Percentiles rank a stretch among this genome's conserved stretches.
These are phyloP conservation scores for Acleris emargana DNA, from an alignment of 2,888 invertebrate genomes.

Conservation along the genomic window DNA sequence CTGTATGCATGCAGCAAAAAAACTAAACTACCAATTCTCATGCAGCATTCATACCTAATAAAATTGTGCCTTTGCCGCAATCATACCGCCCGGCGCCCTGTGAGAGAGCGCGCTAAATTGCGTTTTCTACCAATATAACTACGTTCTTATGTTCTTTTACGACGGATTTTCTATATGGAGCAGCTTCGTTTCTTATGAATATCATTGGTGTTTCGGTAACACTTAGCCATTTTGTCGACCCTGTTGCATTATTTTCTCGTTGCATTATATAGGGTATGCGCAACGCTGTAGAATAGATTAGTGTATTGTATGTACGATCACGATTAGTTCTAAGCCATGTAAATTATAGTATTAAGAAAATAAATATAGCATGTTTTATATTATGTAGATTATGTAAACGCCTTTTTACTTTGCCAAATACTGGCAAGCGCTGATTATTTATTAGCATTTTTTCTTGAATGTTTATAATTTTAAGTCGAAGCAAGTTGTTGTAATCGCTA, in stretches of 20 bases:
- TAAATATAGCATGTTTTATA: constrained; percentile 81
- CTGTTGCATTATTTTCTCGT: constrained; percentile 43
- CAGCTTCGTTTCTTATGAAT: constrained; percentile 33
- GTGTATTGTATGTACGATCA: constrained; percentile 68
- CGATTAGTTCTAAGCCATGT: constrained; percentile 72
- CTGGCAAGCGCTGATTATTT: constrained; percentile 79
- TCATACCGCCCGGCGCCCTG: too few species aligned
- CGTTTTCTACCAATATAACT: background rate
- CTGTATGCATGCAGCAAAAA: too few species aligned
- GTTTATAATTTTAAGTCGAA: constrained; percentile 74
- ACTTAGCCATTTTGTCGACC: constrained; percentile 8
- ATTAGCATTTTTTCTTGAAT: constrained; percentile 80
- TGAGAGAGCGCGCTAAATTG: too few species aligned
- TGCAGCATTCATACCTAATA: background rate
- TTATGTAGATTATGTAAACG: constrained; percentile 77
- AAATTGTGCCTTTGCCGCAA: too few species aligned
- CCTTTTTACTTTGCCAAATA: constrained; percentile 71
- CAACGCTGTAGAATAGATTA: constrained; percentile 68
- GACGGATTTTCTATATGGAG: constrained; percentile 4
- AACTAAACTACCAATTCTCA: background rate
- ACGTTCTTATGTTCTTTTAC: background rate
- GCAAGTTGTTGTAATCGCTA: constrained; percentile 73
- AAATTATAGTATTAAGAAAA: constrained; percentile 76
- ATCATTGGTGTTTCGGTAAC: constrained; percentile 11
- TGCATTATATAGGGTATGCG: constrained; percentile 55